Conservation (phyloP, 2,888 invertebrate genomes). For the Apamea monoglypha region DNA sequence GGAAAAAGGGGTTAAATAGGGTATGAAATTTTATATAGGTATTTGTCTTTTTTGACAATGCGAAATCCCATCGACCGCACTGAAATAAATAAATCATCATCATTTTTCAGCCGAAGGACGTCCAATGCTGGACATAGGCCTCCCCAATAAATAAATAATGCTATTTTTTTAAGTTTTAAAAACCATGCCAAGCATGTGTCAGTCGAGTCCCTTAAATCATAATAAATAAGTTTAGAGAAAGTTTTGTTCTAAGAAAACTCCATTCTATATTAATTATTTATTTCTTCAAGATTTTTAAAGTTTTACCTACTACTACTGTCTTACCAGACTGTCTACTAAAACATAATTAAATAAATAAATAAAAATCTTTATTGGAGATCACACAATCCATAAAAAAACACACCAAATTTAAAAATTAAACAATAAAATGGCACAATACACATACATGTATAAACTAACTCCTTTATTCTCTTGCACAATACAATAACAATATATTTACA, state of each 20-base stretch:
- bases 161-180: too few species aligned
- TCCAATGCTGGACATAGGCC: too few species aligned
- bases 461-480: too few species aligned
- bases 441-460: background rate
- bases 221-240: background rate
- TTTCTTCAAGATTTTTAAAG: background rate
- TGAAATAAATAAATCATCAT: too few species aligned
- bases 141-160: too few species aligned
- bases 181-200: background rate
- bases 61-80: too few species aligned
- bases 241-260: background rate
- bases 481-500: too few species aligned
- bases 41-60: too few species aligned
- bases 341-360: background rate
- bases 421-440: background rate
- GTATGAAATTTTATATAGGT: too few species aligned
- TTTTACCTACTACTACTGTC: background rate
- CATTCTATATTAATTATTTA: background rate
- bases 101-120: too few species aligned
- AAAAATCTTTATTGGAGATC: background rate
- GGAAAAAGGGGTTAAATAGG: too few species aligned
- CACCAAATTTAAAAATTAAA: background rate
- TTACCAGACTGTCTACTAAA: background rate
- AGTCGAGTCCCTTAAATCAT: background rate
- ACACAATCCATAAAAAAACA: background rate